Evolutionary conservation across 2,888 invertebrate genomes (phyloP).

Genomic region (Orgyia antiqua): DNA sequence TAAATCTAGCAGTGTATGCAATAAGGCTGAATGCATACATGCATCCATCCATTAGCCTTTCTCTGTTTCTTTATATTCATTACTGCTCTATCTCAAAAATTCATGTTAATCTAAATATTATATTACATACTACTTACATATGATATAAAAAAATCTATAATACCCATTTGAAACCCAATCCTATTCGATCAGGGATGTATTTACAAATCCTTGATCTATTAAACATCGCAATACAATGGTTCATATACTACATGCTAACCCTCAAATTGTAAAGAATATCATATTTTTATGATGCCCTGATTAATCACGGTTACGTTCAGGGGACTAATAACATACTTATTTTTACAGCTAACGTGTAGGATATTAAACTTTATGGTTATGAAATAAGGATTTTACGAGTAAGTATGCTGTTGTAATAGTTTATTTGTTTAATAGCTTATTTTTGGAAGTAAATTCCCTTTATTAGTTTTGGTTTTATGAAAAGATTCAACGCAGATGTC

Average conservation of each 20-base stretch:
- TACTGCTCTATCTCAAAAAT: too few species aligned
- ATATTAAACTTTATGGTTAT: too few species aligned
- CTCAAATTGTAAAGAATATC: conserved; percentile 27
- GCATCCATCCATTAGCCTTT: too few species aligned
- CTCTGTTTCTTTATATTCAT: too few species aligned
- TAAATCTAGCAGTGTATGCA: too few species aligned
- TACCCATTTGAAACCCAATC: conserved; percentile 8
- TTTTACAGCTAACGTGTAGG: background rate
- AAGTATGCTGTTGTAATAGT: conserved; percentile 9
- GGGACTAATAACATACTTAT: conserved; percentile 13
- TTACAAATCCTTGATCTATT: conserved; percentile 19
- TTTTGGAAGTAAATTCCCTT: conserved; percentile 25
- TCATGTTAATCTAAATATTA: too few species aligned
- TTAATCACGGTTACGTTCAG: conserved; percentile 20
- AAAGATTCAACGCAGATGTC: conserved; percentile 24
- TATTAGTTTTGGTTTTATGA: conserved; percentile 27
- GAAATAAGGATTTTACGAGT: too few species aligned
- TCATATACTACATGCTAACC: conserved; percentile 6
- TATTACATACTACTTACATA: too few species aligned
- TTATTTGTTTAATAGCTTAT: conserved; percentile 26
- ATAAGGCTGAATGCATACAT: too few species aligned
- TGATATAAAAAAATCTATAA: too few species aligned
- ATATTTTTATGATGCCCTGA: conserved; percentile 30
- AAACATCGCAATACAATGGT: conserved; percentile 13
- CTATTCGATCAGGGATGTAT: conserved; percentile 9